These are phyloP conservation scores for Athalia cordata DNA, from an alignment of 2,888 invertebrate genomes.

Conservation along the genomic window DNA sequence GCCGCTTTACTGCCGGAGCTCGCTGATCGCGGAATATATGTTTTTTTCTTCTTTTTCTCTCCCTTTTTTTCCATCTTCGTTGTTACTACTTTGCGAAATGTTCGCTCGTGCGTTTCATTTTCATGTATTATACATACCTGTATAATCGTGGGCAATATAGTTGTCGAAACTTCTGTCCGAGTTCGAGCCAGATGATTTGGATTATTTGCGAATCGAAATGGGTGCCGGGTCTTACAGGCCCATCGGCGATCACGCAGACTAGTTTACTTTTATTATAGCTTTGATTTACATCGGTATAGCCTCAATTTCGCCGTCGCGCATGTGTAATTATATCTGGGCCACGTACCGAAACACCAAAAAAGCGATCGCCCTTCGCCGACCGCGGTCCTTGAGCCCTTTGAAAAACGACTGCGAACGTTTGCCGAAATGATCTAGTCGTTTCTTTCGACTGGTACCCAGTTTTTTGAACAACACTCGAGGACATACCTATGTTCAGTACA, in stretches of 20 bases:
- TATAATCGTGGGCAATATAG: conserved; percentile 1
- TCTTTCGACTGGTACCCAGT: conserved; percentile 7
- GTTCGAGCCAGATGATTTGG: conserved; percentile 18
- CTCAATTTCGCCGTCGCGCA: conserved; percentile 5
- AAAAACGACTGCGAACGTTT: not conserved
- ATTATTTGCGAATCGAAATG: not conserved
- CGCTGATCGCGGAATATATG: conserved; percentile 9
- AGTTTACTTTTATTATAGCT: too few species aligned
- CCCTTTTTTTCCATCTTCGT: too few species aligned
- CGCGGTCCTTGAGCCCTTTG: conserved; percentile 20
- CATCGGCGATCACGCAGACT: conserved; percentile 28
- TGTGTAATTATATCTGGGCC: not conserved
- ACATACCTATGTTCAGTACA: not conserved
- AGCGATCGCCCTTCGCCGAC: conserved; percentile 18
- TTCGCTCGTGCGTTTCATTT: conserved; percentile 26
- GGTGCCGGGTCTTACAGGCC: conserved; percentile 13
- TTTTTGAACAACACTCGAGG: conserved; percentile 13
- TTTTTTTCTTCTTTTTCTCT: not conserved
- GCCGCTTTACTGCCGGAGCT: not conserved
- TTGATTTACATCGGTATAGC: not conserved
- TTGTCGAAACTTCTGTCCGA: not conserved
- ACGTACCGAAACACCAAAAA: not conserved
- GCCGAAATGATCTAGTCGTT: conserved; percentile 1
- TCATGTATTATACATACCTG: not conserved
- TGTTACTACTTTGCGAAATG: conserved; percentile 7